These are phyloP conservation scores for Drosophila pallidifrons DNA, from an alignment of 1,140 invertebrate genomes.

Conservation along the genomic window DNA sequence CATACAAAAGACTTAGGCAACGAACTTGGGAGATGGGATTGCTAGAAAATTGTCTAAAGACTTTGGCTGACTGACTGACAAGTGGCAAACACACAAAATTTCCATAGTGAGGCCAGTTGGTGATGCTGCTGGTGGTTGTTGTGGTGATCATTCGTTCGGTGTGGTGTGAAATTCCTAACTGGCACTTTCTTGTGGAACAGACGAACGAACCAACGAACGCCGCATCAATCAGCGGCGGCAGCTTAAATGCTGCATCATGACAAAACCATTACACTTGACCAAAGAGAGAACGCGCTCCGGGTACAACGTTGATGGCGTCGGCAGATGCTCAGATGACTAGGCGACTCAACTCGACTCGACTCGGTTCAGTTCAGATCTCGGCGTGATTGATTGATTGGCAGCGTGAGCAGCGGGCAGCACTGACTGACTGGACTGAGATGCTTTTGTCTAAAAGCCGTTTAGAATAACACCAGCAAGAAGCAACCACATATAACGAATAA, in stretches of 20 bases:
- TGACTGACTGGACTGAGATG: conserved; percentile 61
- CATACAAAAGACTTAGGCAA: conserved; percentile 53
- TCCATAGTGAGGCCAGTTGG: conserved; percentile 53
- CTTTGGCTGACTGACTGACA: conserved; percentile 43
- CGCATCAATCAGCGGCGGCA: conserved; percentile 79
- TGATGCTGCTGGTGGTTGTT: neutral
- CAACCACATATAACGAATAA: conserved; percentile 30
- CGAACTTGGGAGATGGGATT: conserved; percentile 42
- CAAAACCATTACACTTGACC: conserved; percentile 83
- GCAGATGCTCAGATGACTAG: conserved; percentile 80
- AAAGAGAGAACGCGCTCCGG: conserved; percentile 21
- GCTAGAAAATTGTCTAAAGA: conserved; percentile 24
- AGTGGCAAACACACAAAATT: conserved; percentile 60
- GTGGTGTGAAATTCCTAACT: conserved; percentile 78
- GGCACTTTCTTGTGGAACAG: conserved; percentile 62
- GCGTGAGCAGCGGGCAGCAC: conserved; percentile 64
- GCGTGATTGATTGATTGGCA: conserved; percentile 82
- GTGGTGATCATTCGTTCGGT: no score
- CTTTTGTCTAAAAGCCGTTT: conserved; percentile 83
- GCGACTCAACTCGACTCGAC: conserved; percentile 48
- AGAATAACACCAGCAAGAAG: conserved; percentile 71
- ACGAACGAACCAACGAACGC: conserved; percentile 60
- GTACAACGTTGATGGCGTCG: conserved; percentile 54
- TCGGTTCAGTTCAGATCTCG: conserved; percentile 52
- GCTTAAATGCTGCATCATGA: conserved; percentile 83